A percentile compares a stretch with the other conserved stretches of the same genome.
Conservation (phyloP, 1,140 invertebrate genomes). For the Rhyzopertha dominica region DNA sequence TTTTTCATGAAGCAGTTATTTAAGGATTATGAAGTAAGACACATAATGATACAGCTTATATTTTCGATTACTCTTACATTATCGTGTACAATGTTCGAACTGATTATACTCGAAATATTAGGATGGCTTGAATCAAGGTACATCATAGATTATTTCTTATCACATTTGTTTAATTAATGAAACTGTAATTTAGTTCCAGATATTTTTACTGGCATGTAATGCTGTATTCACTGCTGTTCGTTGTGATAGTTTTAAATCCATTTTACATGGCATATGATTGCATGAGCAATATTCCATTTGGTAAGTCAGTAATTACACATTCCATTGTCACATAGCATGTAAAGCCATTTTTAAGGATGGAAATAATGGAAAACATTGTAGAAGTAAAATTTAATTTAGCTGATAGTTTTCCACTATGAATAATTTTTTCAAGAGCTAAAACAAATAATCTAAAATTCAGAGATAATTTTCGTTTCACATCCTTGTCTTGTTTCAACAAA, state of each 20-base stretch:
- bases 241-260: constrained; percentile 94
- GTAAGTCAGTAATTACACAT: constrained; percentile 57
- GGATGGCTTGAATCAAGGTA: constrained; percentile 75
- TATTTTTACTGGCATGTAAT: constrained; percentile 95
- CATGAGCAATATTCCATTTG: constrained; percentile 83
- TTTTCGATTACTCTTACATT: constrained; percentile 96
- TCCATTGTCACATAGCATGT: too few relatives aligned
- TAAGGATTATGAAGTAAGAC: constrained; percentile 96
- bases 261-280: constrained; percentile 97
- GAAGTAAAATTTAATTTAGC: background rate
- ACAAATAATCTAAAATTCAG: too few relatives aligned
- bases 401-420: background rate
- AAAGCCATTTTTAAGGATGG: too few relatives aligned
- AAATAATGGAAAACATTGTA: constrained; percentile 12
- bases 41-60: constrained; percentile 88
- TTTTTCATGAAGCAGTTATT: constrained; percentile 99
- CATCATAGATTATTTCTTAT: constrained; percentile 12
- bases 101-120: constrained; percentile 99
- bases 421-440: too few relatives aligned
- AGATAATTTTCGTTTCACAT: background rate
- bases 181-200: constrained; percentile 70
- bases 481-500: constrained; percentile 10
- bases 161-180: constrained; percentile 14
- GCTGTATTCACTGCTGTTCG: constrained; percentile 86
- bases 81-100: constrained; percentile 98